Evolutionary conservation across 2,113 vertebrate genomes (phyloP), one percentile per base, ranked within the genome.

Genomic region (Eudyptes chrysolophus): DNA sequence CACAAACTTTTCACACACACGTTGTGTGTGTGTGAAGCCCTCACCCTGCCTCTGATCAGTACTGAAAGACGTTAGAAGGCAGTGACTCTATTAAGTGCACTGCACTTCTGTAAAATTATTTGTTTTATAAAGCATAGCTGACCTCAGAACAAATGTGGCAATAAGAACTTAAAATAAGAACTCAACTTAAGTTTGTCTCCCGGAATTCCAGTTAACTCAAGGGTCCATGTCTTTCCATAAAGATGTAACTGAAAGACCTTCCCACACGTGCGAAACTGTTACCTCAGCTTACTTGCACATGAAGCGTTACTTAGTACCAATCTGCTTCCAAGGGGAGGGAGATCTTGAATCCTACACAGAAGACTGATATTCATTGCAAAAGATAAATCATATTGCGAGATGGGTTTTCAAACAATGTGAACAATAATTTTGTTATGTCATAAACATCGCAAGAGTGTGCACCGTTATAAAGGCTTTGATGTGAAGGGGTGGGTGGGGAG

Each of bases 11-110:
- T 75, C 85, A 92, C 52, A 72, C 15, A 20, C 18, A 34, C 3
- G 0, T 16, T 2, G 0, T 21, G 9, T 54, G 18, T 4, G 2
- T 0, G 1, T 2, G 0, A 66, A 20, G 22, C 64, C 11, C 27
- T 74, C 44, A 58, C n/a, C 21, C 40, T 26, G 6, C 60, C 71
- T 93, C 57, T 84, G 80, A 32, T 40, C 48, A 46, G 22, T 42
- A 25, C 34, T 95, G 61, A 72, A 61, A 72, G 32, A 71, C 6
- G 18, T 68, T 58, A 78, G 51, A 57, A 92, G 42, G 34, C 46
- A 89, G 24, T 44, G 46, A 68, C 25, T 5, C n/a, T 32, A 24
- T 12, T 27, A 70, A 76, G 36, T 11, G 20, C 29, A 40, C 29
- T 58, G n/a, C 29, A 55, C n/a, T 88, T 64, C 71, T 75, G 51